These are phyloP conservation scores for Brachyptera risi DNA, from an alignment of 2,888 invertebrate species.

Conservation along the genomic window DNA sequence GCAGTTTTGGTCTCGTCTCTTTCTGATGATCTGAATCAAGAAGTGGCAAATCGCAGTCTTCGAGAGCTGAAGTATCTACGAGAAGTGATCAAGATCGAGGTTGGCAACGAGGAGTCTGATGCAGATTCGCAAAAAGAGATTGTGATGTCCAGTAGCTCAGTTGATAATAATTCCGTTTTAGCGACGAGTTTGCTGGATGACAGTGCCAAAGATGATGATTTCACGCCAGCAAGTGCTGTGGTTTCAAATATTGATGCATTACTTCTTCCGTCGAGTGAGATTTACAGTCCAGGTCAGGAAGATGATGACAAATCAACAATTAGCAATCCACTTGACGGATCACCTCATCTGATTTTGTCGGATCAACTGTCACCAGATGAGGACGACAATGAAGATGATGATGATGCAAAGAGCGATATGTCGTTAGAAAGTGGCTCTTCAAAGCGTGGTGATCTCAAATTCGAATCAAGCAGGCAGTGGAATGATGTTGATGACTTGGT, in stretches of 20 bases:
- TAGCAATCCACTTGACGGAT: constrained; percentile 12
- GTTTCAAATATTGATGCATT: too few relatives aligned
- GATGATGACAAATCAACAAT: constrained; percentile 9
- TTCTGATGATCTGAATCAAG: constrained; percentile 4
- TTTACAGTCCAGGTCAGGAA: constrained; percentile 27
- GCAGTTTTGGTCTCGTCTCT: neutral
- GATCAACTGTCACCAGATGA: neutral
- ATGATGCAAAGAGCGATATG: constrained; percentile 20
- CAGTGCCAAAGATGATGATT: neutral
- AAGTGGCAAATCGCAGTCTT: neutral
- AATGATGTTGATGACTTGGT: too few relatives aligned
- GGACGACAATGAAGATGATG: neutral
- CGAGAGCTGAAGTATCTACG: constrained; percentile 1
- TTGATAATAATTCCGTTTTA: neutral
- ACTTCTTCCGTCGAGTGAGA: neutral
- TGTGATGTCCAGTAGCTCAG: neutral
- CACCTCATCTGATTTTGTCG: constrained; percentile 7
- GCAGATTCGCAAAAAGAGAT: neutral
- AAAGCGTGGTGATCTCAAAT: too few relatives aligned
- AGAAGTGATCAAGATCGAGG: neutral
- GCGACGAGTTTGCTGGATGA: constrained; percentile 15
- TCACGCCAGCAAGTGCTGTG: too few relatives aligned
- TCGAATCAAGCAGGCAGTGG: too few relatives aligned
- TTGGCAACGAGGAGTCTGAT: neutral
- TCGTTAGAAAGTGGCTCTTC: constrained; percentile 23